Conservation (phyloP, 2,113 vertebrate species). For the Hystrix brachyura region DNA sequence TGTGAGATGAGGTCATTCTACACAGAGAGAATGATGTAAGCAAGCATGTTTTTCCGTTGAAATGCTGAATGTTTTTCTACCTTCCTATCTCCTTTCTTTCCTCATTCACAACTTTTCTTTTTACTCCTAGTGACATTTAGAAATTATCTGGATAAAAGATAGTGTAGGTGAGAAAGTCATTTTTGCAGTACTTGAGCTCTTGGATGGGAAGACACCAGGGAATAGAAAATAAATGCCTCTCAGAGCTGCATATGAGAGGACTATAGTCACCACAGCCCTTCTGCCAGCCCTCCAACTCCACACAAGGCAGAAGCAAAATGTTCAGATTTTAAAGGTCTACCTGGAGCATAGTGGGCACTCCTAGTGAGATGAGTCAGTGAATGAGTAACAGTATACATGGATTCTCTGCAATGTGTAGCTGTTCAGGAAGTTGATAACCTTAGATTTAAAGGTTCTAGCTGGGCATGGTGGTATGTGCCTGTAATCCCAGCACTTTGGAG, state of each 20-base stretch:
- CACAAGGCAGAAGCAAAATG: background rate
- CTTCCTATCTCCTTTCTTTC: constrained; percentile 24
- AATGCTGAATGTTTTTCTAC: background rate
- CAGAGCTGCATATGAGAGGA: background rate
- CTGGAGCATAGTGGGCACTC: background rate
- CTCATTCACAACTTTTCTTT: constrained; percentile 28
- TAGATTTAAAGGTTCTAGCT: background rate
- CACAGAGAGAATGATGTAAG: background rate
- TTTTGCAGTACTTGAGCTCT: background rate
- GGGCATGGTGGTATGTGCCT: background rate
- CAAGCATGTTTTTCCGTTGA: background rate
- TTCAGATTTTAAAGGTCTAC: background rate
- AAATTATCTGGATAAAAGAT: constrained; percentile 4
- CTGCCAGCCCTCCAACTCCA: background rate
- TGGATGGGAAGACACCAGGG: background rate
- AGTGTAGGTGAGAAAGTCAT: constrained; percentile 35
- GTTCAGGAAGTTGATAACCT: background rate
- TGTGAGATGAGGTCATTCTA: background rate
- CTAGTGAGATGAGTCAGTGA: background rate
- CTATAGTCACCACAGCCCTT: background rate
- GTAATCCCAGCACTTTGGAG: background rate
- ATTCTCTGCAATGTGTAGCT: background rate
- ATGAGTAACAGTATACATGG: background rate
- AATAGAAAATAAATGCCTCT: background rate
- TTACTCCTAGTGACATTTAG: background rate